phyloP scores from a whole-genome alignment of 2,113 vertebrate genomes.

The Hippocampus zosterae region DNA sequence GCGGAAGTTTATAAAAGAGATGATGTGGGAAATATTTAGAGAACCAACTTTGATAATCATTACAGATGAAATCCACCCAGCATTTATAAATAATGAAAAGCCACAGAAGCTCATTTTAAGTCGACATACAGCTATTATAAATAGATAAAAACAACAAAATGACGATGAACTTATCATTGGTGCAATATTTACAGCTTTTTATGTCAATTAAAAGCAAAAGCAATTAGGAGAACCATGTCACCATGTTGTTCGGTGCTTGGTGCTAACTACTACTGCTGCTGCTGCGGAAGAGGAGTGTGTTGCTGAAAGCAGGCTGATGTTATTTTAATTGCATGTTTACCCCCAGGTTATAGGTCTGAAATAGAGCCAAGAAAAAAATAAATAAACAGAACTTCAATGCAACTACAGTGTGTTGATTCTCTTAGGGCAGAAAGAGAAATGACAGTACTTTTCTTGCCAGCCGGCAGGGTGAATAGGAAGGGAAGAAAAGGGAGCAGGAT shows the following conservation, averaged over 20 bases:
- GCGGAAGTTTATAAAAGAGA: slow-evolving; percentile 1
- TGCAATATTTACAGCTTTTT: slow-evolving; percentile 51
- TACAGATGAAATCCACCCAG: slow-evolving; percentile 20
- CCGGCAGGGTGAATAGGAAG: slow-evolving; percentile 49
- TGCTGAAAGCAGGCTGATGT: slow-evolving; percentile 59
- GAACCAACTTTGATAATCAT: slow-evolving; percentile 26
- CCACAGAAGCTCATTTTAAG: slow-evolving; percentile 49
- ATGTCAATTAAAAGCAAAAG: slow-evolving; percentile 62
- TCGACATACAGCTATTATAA: slow-evolving; percentile 24
- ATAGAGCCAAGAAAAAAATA: slow-evolving; percentile 64
- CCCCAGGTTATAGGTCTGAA: slow-evolving; percentile 70
- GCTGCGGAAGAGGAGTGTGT: slow-evolving; percentile 43
- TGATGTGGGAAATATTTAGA: slow-evolving; percentile 41
- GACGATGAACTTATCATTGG: slow-evolving; percentile 35
- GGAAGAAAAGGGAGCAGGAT: slow-evolving; percentile 49
- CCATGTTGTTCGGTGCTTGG: slow-evolving; percentile 49
- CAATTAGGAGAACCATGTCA: slow-evolving; percentile 59
- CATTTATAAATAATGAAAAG: slow-evolving; percentile 4
- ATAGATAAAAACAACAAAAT: slow-evolving; percentile 30
- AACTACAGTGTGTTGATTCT: slow-evolving; percentile 65
- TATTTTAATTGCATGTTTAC: slow-evolving; percentile 76
- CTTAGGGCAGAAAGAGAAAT: slow-evolving; percentile 65
- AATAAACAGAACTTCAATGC: slow-evolving; percentile 66
- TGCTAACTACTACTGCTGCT: slow-evolving; percentile 48
- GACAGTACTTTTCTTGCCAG: slow-evolving; percentile 57